A percentile compares a stretch with the other conserved stretches of the same genome.
Conservation (phyloP, 2,888 invertebrate genomes). For the Anorthoa munda region DNA sequence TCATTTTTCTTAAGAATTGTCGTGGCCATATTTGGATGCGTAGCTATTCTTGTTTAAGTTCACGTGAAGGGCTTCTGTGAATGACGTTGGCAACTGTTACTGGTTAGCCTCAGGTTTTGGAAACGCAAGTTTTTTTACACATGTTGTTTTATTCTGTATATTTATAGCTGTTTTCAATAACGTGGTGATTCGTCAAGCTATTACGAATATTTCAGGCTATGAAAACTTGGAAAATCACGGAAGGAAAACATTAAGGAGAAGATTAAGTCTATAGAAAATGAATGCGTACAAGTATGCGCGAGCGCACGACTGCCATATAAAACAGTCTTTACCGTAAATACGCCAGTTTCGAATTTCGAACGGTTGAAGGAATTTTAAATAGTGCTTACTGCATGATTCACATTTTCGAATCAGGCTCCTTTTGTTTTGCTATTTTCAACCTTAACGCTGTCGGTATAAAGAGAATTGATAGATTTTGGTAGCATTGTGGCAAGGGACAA, state of each 20-base stretch:
- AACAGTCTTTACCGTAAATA: slow-evolving; percentile 77
- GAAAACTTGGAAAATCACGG: neutral
- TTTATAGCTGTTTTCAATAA: neutral
- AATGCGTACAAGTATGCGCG: slow-evolving; percentile 60
- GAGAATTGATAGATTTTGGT: slow-evolving; percentile 1
- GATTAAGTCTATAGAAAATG: slow-evolving; percentile 29
- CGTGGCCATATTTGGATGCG: slow-evolving; percentile 29
- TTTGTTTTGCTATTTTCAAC: slow-evolving; percentile 44
- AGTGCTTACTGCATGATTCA: slow-evolving; percentile 68
- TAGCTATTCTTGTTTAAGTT: slow-evolving; percentile 35
- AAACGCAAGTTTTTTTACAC: slow-evolving; percentile 10
- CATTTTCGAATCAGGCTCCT: slow-evolving; percentile 54
- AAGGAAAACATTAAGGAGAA: slow-evolving; percentile 1
- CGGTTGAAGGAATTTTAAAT: slow-evolving; percentile 74
- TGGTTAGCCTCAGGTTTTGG: slow-evolving; percentile 9
- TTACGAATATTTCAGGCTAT: neutral
- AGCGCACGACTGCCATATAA: slow-evolving; percentile 72
- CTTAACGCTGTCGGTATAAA: slow-evolving; percentile 29
- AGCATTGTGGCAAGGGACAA: slow-evolving; percentile 39
- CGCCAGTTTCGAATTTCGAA: slow-evolving; percentile 75
- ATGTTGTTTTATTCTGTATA: neutral
- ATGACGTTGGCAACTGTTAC: slow-evolving; percentile 19
- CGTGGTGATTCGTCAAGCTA: neutral
- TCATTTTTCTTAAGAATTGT: slow-evolving; percentile 48
- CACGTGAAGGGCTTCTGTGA: slow-evolving; percentile 28